phyloP scores from a whole-genome alignment of 1,140 invertebrate genomes.

The Mercenaria mercenaria region DNA sequence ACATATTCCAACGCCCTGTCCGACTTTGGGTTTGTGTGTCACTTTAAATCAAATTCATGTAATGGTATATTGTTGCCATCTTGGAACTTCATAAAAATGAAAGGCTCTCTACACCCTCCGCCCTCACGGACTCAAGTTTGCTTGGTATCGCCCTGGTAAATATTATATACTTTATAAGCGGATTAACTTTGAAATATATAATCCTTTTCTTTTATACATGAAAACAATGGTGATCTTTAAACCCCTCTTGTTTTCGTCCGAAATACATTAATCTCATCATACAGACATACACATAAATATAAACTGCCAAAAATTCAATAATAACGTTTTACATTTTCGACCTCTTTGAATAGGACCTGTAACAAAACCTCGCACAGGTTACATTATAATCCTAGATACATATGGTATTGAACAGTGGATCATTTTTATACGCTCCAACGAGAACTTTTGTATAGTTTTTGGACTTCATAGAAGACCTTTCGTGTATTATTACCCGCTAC shows the following conservation, averaged over 20 bases:
- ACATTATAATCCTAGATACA: slow-evolving; percentile 32
- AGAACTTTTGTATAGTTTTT: background rate
- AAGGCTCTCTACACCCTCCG: too few species aligned
- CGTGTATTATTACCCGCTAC: background rate
- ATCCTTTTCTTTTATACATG: background rate
- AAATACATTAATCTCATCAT: background rate
- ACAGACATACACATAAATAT: background rate
- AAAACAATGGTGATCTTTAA: background rate
- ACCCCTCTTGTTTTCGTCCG: slow-evolving; percentile 27
- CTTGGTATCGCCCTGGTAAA: background rate
- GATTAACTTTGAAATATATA: background rate
- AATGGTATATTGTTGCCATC: too few species aligned
- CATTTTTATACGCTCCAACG: slow-evolving; percentile 2
- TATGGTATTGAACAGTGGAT: slow-evolving; percentile 8
- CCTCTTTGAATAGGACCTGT: background rate
- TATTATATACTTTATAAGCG: background rate
- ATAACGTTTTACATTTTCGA: slow-evolving; percentile 11
- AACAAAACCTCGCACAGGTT: background rate
- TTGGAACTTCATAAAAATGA: too few species aligned
- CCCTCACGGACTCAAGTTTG: too few species aligned
- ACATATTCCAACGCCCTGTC: too few species aligned
- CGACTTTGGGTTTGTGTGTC: too few species aligned
- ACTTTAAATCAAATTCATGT: too few species aligned
- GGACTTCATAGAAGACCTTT: slow-evolving; percentile 2
- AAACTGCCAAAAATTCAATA: background rate